Evolutionary conservation across 2,888 invertebrate genomes (phyloP).

Genomic region (Epinotia nisella): DNA sequence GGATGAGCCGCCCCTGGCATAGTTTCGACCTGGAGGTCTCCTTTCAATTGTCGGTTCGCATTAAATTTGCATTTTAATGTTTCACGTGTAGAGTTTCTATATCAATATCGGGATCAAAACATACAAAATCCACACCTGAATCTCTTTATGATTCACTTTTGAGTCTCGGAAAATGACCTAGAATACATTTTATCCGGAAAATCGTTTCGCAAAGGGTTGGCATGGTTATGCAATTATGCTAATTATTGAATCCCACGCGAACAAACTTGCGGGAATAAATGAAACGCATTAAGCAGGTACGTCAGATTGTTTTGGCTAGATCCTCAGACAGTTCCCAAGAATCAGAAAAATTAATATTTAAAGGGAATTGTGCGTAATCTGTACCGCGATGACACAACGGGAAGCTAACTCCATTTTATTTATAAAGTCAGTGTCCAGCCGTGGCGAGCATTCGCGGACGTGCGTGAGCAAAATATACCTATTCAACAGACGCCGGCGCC

Average conservation of each 20-base stretch:
- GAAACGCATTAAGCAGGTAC: neutral
- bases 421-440: constrained; percentile 80
- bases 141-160: no score
- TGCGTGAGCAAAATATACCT: constrained; percentile 51
- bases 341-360: constrained; percentile 33
- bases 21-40: no score
- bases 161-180: no score
- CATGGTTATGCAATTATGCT: neutral
- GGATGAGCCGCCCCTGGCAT: no score
- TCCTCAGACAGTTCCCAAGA: constrained; percentile 23
- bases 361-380: constrained; percentile 44
- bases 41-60: no score
- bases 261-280: neutral
- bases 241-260: neutral
- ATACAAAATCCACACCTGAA: no score
- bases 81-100: no score
- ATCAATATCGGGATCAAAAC: no score
- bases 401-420: constrained; percentile 72
- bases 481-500: constrained; percentile 57
- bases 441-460: constrained; percentile 67
- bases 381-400: constrained; percentile 70
- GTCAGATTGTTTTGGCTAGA: constrained; percentile 17
- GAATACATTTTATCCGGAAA: no score
- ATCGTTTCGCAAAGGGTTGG: no score
- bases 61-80: no score